Conservation (phyloP, 2,113 vertebrate species). For the Apaloderma vittatum region DNA sequence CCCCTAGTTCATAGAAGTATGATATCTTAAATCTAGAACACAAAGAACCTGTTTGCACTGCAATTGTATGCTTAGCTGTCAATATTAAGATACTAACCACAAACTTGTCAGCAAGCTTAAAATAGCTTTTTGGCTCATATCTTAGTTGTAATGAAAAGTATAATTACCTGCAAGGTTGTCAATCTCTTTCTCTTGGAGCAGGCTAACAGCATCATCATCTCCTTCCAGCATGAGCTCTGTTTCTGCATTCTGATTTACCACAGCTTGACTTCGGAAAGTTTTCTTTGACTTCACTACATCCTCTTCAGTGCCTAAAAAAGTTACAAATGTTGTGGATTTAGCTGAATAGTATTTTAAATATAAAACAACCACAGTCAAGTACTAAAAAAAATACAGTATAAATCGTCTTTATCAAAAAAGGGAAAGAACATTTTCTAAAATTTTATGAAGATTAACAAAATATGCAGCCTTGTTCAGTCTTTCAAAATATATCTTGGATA, state of each 20-base stretch:
- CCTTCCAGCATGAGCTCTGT: constrained; percentile 92
- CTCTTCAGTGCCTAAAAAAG: constrained; percentile 85
- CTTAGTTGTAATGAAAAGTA: background rate
- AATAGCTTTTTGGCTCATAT: background rate
- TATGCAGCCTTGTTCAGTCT: background rate
- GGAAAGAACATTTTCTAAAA: background rate
- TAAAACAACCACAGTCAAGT: background rate
- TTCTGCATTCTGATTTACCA: constrained; percentile 89
- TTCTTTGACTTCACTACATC: constrained; percentile 87
- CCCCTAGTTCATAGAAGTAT: background rate
- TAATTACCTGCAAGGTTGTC: constrained; percentile 93
- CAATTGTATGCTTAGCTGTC: background rate
- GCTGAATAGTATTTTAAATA: background rate
- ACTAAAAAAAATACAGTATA: background rate
- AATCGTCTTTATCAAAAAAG: background rate
- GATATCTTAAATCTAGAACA: background rate
- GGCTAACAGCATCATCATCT: constrained; percentile 92
- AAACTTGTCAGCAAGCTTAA: background rate
- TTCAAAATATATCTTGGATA: background rate
- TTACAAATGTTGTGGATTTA: constrained; percentile 26
- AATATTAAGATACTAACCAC: background rate
- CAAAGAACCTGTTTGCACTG: background rate
- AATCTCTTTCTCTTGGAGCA: constrained; percentile 96
- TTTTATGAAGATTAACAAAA: background rate
- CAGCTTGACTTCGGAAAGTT: constrained; percentile 85